Base-by-base conservation (phyloP, 2,113 vertebrate species). In the Microcebus murinus region DNA sequence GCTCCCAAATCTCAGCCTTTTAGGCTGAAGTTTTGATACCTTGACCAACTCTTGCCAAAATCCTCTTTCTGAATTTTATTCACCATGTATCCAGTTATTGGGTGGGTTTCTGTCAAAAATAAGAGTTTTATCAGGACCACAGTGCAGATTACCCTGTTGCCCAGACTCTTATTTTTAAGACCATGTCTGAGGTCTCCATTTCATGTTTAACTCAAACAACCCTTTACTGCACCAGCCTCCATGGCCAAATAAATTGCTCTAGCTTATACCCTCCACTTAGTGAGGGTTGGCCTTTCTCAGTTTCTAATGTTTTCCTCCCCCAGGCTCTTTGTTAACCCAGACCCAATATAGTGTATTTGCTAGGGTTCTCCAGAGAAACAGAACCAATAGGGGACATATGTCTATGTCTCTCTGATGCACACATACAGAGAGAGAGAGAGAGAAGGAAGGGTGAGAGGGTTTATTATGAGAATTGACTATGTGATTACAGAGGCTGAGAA, bases 241-340 rank as follows among this genome's bases (percentile, higher is more conserved):
- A 1, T 2, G 34, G 9, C 27, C 77, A 36, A 59, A 39, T 70
- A 23, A 25, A 71, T 50, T 25, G 0, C 4, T 2, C 15, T 0
- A 4, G 21, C 5, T 29, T 34, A 4, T 68, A 17, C 3, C 10
- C 8, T 80, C 67, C 31, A 57, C 1, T 21, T 71, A 74, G 11
- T 27, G 23, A 45, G 2, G 17, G 1, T 3, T 39, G 39, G 11
- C 0, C 8, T 70, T 76, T 68, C 17, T 10, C 0, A 18, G 0
- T 77, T 85, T 73, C 18, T 55, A 18, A 29, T 45, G 2, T 73
- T 82, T 81, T 27, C 12, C 15, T 80, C 6, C 21, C 18, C 4
- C 2, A 59, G 17, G 1, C 11, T 25, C 11, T 14, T 39, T 36
- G 8, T 21, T 80, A 84, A n/a, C 8, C 4, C 42, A n/a, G 7